Percentiles rank a stretch among this genome's conserved stretches.
phyloP scores from a whole-genome alignment of 2,888 invertebrate genomes.

The Xiphydria camelus region DNA sequence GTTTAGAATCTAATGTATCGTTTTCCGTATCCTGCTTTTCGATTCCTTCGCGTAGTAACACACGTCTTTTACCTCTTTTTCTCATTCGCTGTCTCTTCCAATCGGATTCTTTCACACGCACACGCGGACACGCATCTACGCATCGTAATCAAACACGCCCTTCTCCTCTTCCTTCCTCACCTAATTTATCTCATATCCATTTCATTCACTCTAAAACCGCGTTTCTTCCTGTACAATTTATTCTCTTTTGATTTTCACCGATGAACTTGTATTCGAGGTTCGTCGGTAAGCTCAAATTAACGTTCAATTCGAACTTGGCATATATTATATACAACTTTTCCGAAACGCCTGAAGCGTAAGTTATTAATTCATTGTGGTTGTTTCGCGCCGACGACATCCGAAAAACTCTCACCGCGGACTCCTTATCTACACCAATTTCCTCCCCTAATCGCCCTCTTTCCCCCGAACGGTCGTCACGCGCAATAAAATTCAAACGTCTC shows the following conservation, averaged over 20 bases:
- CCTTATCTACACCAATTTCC: too few species aligned
- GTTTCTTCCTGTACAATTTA: too few species aligned
- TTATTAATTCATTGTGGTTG: too few species aligned
- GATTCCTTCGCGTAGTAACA: not conserved
- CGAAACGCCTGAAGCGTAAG: conserved; percentile 14
- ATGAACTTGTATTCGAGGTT: conserved; percentile 13
- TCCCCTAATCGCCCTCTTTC: too few species aligned
- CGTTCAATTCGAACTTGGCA: conserved; percentile 19
- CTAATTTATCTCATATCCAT: conserved; percentile 19
- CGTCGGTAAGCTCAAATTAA: conserved; percentile 11
- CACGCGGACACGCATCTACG: conserved; percentile 11
- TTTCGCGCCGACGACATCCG: too few species aligned
- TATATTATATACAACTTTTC: conserved; percentile 25
- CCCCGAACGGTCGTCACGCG: too few species aligned
- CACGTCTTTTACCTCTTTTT: conserved; percentile 7
- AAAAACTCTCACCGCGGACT: too few species aligned
- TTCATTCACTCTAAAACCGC: conserved; percentile 4
- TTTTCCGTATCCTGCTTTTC: conserved; percentile 6
- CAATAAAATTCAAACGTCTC: too few species aligned
- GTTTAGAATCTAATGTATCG: conserved; percentile 25
- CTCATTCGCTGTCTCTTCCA: conserved; percentile 3
- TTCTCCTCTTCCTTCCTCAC: not conserved
- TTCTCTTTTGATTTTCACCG: conserved; percentile 25
- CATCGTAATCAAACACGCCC: conserved; percentile 10
- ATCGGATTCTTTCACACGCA: conserved; percentile 10